Percentiles rank a stretch among this genome's conserved stretches.
These are phyloP conservation scores for Ranitomeya variabilis DNA, from an alignment of 2,113 vertebrate species.

Conservation along the genomic window DNA sequence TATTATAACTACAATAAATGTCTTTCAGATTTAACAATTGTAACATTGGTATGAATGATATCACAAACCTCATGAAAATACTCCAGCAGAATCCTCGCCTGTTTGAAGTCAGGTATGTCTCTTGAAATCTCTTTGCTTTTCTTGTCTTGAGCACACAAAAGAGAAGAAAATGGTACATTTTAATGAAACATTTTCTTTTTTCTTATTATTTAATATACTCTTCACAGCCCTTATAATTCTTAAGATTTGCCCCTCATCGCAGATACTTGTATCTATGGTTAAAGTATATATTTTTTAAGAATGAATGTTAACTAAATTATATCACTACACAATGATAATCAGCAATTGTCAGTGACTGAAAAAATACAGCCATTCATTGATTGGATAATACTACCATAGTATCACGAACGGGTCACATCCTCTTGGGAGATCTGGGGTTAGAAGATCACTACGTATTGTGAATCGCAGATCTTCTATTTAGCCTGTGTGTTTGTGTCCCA, in stretches of 20 bases:
- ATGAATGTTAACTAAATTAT: neutral
- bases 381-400: neutral
- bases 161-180: too few relatives aligned
- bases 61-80: constrained; percentile 60
- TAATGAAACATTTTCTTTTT: too few relatives aligned
- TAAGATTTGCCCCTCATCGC: neutral
- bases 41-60: constrained; percentile 57
- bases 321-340: neutral
- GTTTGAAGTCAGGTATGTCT: constrained; percentile 70
- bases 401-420: neutral
- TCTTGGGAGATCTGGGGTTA: too few relatives aligned
- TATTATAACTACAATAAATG: neutral
- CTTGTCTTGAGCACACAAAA: too few relatives aligned
- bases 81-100: constrained; percentile 62
- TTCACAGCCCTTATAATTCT: too few relatives aligned
- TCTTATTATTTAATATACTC: too few relatives aligned
- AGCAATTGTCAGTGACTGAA: neutral
- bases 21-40: constrained; percentile 65
- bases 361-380: neutral
- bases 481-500: too few relatives aligned
- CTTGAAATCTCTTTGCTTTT: neutral
- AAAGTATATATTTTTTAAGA: neutral
- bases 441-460: too few relatives aligned
- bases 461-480: too few relatives aligned
- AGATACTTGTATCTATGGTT: neutral